Evolutionary conservation across 2,113 vertebrate genomes (phyloP).

Genomic region (Actinemys pallida): DNA sequence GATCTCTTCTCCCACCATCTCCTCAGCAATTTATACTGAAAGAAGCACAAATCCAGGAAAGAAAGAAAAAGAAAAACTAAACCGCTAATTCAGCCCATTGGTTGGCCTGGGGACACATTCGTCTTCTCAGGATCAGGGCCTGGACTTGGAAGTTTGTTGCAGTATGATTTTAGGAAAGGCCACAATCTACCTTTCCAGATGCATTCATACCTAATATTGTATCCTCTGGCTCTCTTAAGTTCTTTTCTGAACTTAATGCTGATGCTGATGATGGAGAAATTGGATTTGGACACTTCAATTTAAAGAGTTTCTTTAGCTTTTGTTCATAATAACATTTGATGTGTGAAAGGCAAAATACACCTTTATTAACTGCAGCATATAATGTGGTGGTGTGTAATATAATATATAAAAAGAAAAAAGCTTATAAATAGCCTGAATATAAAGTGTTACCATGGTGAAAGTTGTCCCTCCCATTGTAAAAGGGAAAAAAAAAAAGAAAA

Average conservation of each 20-base stretch:
- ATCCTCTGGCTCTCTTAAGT: not conserved
- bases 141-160: not conserved
- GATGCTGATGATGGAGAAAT: not conserved
- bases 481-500: too few relatives aligned
- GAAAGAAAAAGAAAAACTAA: not conserved
- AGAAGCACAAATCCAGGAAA: not conserved
- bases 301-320: not conserved
- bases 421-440: not conserved
- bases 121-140: fast-evolving
- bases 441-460: not conserved
- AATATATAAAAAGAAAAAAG: not conserved
- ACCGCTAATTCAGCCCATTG: not conserved
- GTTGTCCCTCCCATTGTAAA: not conserved
- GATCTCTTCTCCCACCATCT: not conserved
- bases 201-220: not conserved
- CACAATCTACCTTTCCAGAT: not conserved
- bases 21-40: not conserved
- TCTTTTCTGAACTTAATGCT: not conserved
- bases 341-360: not conserved
- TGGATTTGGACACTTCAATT: not conserved
- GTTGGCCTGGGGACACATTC: not conserved
- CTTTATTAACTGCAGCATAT: not conserved
- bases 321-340: not conserved
- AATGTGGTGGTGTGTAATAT: not conserved
- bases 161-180: fast-evolving